Conservation (phyloP, 1,140 invertebrate genomes). For the Berghia stephanieae region DNA sequence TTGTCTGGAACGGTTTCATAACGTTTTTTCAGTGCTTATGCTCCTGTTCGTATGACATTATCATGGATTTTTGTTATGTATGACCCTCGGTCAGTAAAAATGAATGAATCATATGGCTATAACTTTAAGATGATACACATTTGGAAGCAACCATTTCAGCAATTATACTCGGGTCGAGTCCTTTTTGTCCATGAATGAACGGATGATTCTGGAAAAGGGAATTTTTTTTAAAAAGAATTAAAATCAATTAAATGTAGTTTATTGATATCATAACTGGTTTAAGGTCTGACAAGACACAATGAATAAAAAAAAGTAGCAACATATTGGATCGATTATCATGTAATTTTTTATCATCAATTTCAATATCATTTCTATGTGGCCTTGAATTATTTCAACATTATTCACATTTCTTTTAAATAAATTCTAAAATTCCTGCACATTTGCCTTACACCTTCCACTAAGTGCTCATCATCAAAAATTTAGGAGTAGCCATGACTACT, state of each 20-base stretch:
- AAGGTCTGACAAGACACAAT: neutral
- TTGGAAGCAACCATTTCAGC: neutral
- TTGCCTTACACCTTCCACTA: too few relatives aligned
- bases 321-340: neutral
- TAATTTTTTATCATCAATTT: too few relatives aligned
- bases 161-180: slow-evolving; percentile 9
- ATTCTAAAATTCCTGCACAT: too few relatives aligned
- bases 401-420: too few relatives aligned
- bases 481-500: too few relatives aligned
- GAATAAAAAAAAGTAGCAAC: neutral
- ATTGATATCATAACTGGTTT: neutral
- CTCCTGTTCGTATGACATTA: neutral
- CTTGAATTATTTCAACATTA: too few relatives aligned
- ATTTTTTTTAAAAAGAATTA: neutral
- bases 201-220: slow-evolving; percentile 8
- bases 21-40: neutral
- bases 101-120: neutral
- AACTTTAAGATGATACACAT: neutral
- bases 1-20: too few relatives aligned
- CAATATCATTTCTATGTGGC: too few relatives aligned
- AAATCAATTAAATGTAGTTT: neutral
- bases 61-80: neutral
- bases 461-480: too few relatives aligned
- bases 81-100: neutral
- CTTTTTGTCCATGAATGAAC: neutral